Conservation (phyloP, 1,140 invertebrate species). For the Papilio machaon region DNA sequence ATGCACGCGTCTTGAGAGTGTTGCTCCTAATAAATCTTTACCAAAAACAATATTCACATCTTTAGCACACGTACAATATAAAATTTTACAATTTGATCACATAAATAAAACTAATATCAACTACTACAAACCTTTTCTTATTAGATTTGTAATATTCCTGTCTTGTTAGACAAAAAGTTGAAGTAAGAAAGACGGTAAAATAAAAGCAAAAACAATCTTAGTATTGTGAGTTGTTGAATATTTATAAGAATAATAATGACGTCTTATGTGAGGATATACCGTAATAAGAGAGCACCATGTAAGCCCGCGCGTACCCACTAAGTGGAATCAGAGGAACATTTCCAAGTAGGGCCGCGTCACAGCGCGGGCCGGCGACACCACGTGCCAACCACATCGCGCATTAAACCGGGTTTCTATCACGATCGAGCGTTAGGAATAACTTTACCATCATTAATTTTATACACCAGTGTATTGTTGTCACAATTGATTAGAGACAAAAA, state of each 20-base stretch:
- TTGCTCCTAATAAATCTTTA: constrained; percentile 34
- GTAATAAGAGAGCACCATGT: constrained; percentile 56
- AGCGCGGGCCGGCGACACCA: constrained; percentile 54
- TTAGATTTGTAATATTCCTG: neutral
- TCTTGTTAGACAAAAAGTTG: neutral
- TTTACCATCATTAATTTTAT: too few relatives aligned
- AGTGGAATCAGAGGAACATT: constrained; percentile 79
- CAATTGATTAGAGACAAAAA: too few relatives aligned
- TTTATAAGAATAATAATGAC: constrained; percentile 27
- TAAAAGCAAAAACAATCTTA: neutral
- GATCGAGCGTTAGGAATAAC: too few relatives aligned
- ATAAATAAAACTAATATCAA: neutral
- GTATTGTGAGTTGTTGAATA: constrained; percentile 14
- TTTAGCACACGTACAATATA: neutral
- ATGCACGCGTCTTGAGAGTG: constrained; percentile 46
- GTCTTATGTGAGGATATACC: neutral
- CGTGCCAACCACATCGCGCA: neutral
- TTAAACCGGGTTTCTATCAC: neutral
- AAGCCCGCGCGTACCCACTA: constrained; percentile 59
- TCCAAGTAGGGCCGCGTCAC: constrained; percentile 76
- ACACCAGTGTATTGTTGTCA: too few relatives aligned
- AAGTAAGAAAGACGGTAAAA: neutral
- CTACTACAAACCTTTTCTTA: neutral
- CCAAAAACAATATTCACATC: constrained; percentile 7
- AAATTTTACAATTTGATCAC: constrained; percentile 4